Conservation (phyloP, 1,140 invertebrate species). For the Helicorthomorpha holstii region DNA sequence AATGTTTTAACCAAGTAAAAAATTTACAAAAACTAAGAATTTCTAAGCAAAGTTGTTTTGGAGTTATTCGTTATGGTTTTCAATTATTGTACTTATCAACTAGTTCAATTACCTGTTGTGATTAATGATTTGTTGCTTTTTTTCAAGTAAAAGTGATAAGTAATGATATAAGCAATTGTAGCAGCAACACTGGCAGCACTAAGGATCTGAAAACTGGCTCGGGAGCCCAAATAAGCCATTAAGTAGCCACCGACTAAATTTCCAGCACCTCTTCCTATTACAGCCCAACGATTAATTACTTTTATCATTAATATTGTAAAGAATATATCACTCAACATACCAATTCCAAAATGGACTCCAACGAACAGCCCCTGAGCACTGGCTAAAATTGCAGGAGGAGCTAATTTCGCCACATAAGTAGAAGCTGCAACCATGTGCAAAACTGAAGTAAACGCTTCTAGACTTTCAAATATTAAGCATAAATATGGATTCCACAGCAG, state of each 20-base stretch:
- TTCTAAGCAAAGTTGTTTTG: too few species aligned
- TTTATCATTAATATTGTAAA: neutral
- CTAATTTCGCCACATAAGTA: conserved; percentile 58
- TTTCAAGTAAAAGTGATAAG: conserved; percentile 51
- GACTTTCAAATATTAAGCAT: conserved; percentile 59
- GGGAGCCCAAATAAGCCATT: conserved; percentile 48
- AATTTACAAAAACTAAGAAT: too few species aligned
- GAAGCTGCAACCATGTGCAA: conserved; percentile 63
- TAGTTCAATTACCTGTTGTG: too few species aligned
- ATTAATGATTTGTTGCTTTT: too few species aligned
- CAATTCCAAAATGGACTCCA: conserved; percentile 64
- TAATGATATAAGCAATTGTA: conserved; percentile 44
- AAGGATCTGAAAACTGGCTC: conserved; percentile 58
- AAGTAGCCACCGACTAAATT: conserved; percentile 60
- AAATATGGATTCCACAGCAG: conserved; percentile 63
- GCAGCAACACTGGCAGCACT: conserved; percentile 45
- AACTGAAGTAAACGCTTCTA: conserved; percentile 67
- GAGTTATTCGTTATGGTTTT: too few species aligned
- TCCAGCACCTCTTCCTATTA: conserved; percentile 49
- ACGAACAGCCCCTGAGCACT: conserved; percentile 64
- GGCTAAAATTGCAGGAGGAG: conserved; percentile 61
- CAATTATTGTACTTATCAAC: too few species aligned
- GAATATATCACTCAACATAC: conserved; percentile 26
- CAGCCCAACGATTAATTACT: neutral
- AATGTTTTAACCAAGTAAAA: too few species aligned